phyloP scores from a whole-genome alignment of 2,113 vertebrate species.

The Neopipo cinnamomea region DNA sequence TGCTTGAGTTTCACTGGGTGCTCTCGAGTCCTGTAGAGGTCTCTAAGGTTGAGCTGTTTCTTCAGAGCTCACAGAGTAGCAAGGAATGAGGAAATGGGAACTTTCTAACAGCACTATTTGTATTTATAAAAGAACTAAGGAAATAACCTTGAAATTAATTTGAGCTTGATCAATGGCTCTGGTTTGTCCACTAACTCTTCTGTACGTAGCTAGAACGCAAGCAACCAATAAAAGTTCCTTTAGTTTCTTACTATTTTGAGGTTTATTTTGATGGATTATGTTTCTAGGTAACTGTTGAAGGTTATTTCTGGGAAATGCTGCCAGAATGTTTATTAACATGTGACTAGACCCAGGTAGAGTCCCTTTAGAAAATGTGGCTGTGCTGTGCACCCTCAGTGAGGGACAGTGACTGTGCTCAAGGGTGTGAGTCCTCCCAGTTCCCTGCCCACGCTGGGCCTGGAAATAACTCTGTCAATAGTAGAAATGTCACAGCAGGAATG shows the following conservation, averaged over 20 bases:
- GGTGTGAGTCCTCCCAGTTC: not conserved
- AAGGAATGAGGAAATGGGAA: not conserved
- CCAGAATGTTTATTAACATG: constrained; percentile 20
- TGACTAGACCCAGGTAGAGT: not conserved
- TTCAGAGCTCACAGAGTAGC: not conserved
- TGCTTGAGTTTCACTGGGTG: not conserved
- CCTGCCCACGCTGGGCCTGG: constrained; percentile 26
- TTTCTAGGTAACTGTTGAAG: constrained; percentile 47
- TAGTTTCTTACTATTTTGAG: not conserved
- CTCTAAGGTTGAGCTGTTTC: not conserved
- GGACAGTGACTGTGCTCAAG: constrained; percentile 5
- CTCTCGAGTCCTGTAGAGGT: not conserved
- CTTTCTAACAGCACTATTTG: not conserved
- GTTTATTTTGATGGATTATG: constrained; percentile 44
- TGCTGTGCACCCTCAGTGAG: not conserved
- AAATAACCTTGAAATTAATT: not conserved
- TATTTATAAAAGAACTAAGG: not conserved
- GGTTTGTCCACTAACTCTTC: not conserved
- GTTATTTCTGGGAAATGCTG: constrained; percentile 40
- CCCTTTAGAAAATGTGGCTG: not conserved
- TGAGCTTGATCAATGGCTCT: not conserved
- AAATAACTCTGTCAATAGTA: constrained; percentile 42
- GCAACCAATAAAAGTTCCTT: not conserved
- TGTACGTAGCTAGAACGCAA: not conserved
- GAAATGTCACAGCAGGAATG: constrained; percentile 46